phyloP scores from a whole-genome alignment of 1,140 invertebrate genomes.

The Cydia strobilella region DNA sequence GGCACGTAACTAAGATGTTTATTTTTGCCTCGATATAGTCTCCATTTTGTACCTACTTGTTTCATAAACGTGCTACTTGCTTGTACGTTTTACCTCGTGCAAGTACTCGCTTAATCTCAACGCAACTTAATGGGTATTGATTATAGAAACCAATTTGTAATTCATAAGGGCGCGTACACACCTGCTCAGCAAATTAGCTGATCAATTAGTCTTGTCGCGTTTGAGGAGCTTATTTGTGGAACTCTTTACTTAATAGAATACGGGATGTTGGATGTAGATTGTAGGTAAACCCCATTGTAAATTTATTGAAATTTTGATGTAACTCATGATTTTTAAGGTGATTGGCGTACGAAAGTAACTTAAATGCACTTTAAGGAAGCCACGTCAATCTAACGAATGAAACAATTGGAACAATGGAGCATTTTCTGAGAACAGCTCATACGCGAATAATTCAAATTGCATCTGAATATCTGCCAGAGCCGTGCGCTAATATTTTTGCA shows the following conservation, averaged over 20 bases:
- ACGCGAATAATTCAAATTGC: too few species aligned
- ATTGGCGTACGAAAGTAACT: neutral
- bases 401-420: too few species aligned
- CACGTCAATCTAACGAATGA: neutral
- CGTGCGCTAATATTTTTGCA: too few species aligned
- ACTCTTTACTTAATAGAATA: conserved; percentile 30
- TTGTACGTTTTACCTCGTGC: neutral
- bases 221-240: conserved; percentile 12
- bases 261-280: neutral
- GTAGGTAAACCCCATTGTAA: neutral
- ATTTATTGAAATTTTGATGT: neutral
- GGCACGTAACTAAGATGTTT: too few species aligned
- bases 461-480: too few species aligned
- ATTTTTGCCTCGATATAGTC: too few species aligned
- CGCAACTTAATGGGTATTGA: conserved; percentile 16
- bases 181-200: conserved; percentile 28
- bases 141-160: conserved; percentile 33
- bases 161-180: conserved; percentile 26
- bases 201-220: conserved; percentile 31
- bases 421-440: too few species aligned
- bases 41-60: too few species aligned
- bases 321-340: neutral
- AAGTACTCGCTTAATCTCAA: conserved; percentile 2
- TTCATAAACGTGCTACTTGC: neutral
- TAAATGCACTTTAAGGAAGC: neutral